Base-by-base conservation (phyloP, 2,888 invertebrate species). In the Philonicus albiceps region DNA sequence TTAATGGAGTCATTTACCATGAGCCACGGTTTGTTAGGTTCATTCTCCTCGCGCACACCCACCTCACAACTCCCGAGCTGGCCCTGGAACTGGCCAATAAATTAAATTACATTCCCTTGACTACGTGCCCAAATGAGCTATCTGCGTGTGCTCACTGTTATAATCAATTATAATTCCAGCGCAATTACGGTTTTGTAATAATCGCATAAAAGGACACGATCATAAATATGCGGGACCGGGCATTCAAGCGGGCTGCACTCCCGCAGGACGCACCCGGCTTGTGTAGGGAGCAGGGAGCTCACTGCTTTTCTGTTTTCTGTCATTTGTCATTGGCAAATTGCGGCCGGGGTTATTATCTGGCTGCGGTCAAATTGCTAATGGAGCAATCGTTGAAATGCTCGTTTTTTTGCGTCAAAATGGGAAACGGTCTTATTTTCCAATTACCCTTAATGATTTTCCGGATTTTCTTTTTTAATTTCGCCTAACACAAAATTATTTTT, bases 151-250 rank as follows among this genome's bases (percentile, higher is more conserved):
- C 72, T 73, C 27, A n/a, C 84, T 81, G 83, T 81, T 83, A 75
- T 83, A 86, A 86, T 86, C 85, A 87, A 86, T 85, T 87, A 87
- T 86, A 86, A 86, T 86, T 87, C 85, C 75, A 86, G 85, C 74
- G 87, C 86, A 87, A 87, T 87, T 87, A 86, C 49, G 75, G 86
- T 86, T 86, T 86, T 86, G 87, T 86, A 86, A 86, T 87, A 87
- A 87, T 87, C 87, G 27, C 84, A 87, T 74, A 85, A 87, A 87
- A 87, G 85, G 86, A 86, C 86, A 84, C 86, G 64, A 75, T 86
- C 86, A 75, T 86, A 87, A 87, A 86, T 87, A 84, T 53, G 43
- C 74, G 43, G 80, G 64, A 64, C 64, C 4, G 64, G 64, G 64
- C 55, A 22, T 27, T 55, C 22, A 1, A 16, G 80, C 34, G 86